A percentile compares a stretch with the other conserved stretches of the same genome.
Conservation (phyloP, 1,140 invertebrate genomes). For the Meteorus sp. region DNA sequence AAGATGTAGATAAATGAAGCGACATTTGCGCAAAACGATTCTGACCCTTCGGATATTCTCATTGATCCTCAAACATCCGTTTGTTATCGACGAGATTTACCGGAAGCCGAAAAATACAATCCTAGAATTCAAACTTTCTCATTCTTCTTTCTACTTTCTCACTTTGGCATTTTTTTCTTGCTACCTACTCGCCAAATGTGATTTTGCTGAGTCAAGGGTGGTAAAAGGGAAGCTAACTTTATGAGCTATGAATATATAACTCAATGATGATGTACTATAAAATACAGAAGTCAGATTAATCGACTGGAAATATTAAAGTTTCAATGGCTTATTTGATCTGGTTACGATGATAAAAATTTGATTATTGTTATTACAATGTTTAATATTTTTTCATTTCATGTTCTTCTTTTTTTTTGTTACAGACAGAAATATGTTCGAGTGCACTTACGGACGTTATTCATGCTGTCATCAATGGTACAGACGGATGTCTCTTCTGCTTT, state of each 20-base stretch:
- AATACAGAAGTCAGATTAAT: neutral
- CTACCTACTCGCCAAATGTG: neutral
- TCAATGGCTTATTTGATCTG: neutral
- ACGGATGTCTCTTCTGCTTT: slow-evolving; percentile 90
- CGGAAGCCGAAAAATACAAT: neutral
- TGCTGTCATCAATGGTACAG: slow-evolving; percentile 89
- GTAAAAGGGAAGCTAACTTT: slow-evolving; percentile 35
- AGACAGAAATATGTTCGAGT: slow-evolving; percentile 88
- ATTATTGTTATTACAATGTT: neutral
- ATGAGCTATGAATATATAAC: slow-evolving; percentile 54
- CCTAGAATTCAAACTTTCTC: neutral
- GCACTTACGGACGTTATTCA: slow-evolving; percentile 91
- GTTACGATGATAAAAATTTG: too few relatives aligned
- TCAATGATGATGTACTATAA: slow-evolving; percentile 35
- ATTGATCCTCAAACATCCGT: neutral
- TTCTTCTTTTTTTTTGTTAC: slow-evolving; percentile 54
- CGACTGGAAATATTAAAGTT: neutral
- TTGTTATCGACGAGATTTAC: neutral
- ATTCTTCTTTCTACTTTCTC: neutral
- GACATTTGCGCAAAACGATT: slow-evolving; percentile 5
- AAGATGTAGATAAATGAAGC: neutral
- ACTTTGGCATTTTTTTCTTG: too few relatives aligned
- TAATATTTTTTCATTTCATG: neutral
- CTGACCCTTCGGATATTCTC: neutral
- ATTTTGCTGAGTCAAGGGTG: slow-evolving; percentile 8